phyloP scores from a whole-genome alignment of 1,140 invertebrate species.

The Ips typographus region DNA sequence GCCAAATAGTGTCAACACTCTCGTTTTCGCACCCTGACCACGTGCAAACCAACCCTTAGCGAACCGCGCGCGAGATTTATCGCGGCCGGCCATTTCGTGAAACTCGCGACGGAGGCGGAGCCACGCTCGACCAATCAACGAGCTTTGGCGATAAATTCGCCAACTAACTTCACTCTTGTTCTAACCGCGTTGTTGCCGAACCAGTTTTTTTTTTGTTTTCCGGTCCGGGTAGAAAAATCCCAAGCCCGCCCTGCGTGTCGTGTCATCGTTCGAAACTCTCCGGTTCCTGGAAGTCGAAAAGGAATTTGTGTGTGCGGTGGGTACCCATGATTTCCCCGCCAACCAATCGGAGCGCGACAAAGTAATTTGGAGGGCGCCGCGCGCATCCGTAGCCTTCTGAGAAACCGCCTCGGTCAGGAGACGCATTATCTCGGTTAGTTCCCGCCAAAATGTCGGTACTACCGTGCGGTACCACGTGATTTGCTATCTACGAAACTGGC shows the following conservation, averaged over 20 bases:
- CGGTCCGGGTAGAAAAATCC: too few species aligned
- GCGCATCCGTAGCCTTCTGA: conserved; percentile 3
- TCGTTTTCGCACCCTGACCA: conserved; percentile 14
- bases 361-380: conserved; percentile 9
- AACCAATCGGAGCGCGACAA: conserved; percentile 15
- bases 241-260: background rate
- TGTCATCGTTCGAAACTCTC: conserved; percentile 15
- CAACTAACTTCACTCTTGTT: background rate
- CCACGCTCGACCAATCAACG: conserved; percentile 38
- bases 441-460: conserved; percentile 37
- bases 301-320: too few species aligned
- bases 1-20: background rate
- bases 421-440: conserved; percentile 14
- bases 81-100: conserved; percentile 46
- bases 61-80: conserved; percentile 9
- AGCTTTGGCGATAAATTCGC: conserved; percentile 34
- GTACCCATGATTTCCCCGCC: conserved; percentile 1
- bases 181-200: background rate
- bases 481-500: background rate
- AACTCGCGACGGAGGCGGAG: conserved; percentile 42
- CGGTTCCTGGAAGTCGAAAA: too few species aligned
- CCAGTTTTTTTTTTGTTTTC: background rate
- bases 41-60: conserved; percentile 21
- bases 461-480: conserved; percentile 11
- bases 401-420: conserved; percentile 10